A percentile compares a stretch with the other conserved stretches of the same genome.
phyloP scores from a whole-genome alignment of 2,888 invertebrate genomes.

The Drosophila anomelani region DNA sequence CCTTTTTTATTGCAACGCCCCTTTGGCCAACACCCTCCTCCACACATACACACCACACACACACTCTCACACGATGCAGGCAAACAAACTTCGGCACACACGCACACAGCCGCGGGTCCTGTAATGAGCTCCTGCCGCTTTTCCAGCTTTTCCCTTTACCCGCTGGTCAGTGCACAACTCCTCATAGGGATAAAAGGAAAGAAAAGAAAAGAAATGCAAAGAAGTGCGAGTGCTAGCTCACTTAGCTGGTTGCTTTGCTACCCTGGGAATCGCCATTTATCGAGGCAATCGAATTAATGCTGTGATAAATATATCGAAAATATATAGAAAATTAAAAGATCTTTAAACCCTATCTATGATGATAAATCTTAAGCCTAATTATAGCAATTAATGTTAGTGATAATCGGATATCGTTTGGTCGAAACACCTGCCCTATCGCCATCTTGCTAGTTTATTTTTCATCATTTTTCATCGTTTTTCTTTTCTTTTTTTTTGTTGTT shows the following conservation, averaged over 20 bases:
- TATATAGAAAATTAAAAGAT: background rate
- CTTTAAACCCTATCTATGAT: too few species aligned
- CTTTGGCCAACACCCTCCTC: slow-evolving; percentile 21
- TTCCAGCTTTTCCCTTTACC: slow-evolving; percentile 25
- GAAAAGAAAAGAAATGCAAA: background rate
- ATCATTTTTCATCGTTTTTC: slow-evolving; percentile 1
- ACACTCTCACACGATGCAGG: slow-evolving; percentile 13
- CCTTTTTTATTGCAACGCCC: slow-evolving; percentile 59
- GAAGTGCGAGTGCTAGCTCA: background rate
- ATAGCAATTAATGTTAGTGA: background rate
- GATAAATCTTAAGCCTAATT: background rate
- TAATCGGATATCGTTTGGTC: slow-evolving; percentile 12
- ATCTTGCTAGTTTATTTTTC: slow-evolving; percentile 23
- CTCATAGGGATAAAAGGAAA: background rate
- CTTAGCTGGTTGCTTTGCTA: background rate
- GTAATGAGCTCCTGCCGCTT: slow-evolving; percentile 42
- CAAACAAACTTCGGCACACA: slow-evolving; percentile 54
- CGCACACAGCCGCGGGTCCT: slow-evolving; percentile 47
- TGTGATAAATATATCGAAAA: too few species aligned
- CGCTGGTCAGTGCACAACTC: slow-evolving; percentile 25
- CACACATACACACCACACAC: slow-evolving; percentile 4
- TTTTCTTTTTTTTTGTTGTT: background rate
- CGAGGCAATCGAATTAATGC: background rate
- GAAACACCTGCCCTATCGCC: slow-evolving; percentile 10
- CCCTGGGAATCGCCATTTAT: background rate